phyloP scores from a whole-genome alignment of 2,888 invertebrate species.

The Hybos culiciformis region DNA sequence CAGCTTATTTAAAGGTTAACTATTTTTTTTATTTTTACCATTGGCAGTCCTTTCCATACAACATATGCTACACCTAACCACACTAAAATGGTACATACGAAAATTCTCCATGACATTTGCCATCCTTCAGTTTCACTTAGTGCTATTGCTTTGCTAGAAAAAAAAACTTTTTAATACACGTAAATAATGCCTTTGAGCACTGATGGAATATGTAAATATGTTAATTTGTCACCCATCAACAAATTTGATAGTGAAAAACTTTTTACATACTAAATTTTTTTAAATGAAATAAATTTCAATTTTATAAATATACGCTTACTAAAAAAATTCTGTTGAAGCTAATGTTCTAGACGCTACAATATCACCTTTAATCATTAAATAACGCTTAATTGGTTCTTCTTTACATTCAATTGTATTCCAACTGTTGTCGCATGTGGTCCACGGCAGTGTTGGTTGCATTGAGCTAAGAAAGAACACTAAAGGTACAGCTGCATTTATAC shows the following conservation, averaged over 20 bases:
- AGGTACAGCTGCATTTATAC: conserved; percentile 72
- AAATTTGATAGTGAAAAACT: neutral
- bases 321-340: conserved; percentile 1
- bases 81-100: conserved; percentile 2
- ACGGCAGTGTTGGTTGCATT: conserved; percentile 52
- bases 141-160: conserved; percentile 1
- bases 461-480: conserved; percentile 65
- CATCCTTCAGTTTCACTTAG: conserved; percentile 1
- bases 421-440: conserved; percentile 59
- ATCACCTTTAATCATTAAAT: too few species aligned
- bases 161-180: neutral
- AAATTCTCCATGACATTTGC: conserved; percentile 5
- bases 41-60: neutral
- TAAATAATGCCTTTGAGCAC: too few species aligned
- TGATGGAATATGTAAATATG: too few species aligned
- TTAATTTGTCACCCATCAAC: neutral
- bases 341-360: too few species aligned
- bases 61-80: conserved; percentile 46
- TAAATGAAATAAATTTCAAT: neutral
- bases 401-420: conserved; percentile 56
- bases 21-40: too few species aligned
- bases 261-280: neutral
- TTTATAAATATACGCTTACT: neutral
- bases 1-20: too few species aligned
- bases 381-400: too few species aligned